Conservation (phyloP, 2,797 vertebrate genomes). For the Diplodus sargus region DNA sequence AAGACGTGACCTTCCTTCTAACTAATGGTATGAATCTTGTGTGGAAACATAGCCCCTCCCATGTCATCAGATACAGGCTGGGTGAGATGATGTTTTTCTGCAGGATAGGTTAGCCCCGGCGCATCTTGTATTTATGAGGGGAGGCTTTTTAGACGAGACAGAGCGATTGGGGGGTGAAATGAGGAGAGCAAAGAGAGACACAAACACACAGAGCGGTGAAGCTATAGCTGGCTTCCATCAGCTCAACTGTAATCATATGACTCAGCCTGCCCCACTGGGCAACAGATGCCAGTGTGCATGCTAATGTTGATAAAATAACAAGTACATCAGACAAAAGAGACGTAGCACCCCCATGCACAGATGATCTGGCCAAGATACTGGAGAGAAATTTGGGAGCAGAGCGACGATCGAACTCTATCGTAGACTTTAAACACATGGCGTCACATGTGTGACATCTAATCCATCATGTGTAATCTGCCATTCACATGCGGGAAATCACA, state of each 20-base stretch:
- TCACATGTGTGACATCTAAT: constrained; percentile 10
- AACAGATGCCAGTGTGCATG: constrained; percentile 80
- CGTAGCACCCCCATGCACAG: constrained; percentile 22
- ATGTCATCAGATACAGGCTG: neutral
- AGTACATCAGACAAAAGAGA: constrained; percentile 57
- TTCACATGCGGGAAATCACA: constrained; percentile 21
- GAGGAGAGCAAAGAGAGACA: constrained; percentile 34
- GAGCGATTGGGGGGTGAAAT: constrained; percentile 24
- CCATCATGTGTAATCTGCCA: constrained; percentile 21
- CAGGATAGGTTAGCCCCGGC: constrained; percentile 1
- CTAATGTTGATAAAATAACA: constrained; percentile 67
- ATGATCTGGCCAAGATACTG: constrained; percentile 19
- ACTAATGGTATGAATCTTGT: neutral
- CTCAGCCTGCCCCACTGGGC: constrained; percentile 79
- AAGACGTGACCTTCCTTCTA: constrained; percentile 16
- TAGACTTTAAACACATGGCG: constrained; percentile 15
- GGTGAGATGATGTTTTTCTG: neutral
- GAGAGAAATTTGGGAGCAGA: constrained; percentile 8
- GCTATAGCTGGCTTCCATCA: constrained; percentile 56
- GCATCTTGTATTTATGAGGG: constrained; percentile 48
- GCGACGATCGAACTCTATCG: neutral
- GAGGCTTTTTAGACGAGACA: constrained; percentile 31
- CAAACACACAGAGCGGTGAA: constrained; percentile 32
- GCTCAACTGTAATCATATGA: constrained; percentile 70
- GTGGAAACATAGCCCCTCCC: neutral